A percentile compares a stretch with the other conserved stretches of the same genome.
Evolutionary conservation across 2,113 vertebrate genomes (phyloP).

Genomic region (Cynocephalus volans): DNA sequence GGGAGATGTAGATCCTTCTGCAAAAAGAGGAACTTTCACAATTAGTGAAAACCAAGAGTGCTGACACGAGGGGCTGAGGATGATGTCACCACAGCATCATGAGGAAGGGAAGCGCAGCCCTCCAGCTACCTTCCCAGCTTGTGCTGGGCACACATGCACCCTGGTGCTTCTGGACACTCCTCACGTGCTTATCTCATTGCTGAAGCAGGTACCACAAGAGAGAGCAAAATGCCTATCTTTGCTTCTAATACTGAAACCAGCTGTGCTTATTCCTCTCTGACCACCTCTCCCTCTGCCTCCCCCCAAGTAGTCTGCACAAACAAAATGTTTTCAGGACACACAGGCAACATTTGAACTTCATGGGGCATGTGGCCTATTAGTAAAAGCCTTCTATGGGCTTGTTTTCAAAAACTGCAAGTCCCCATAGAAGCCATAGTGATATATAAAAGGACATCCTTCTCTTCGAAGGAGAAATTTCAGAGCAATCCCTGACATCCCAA

Average conservation of each 20-base stretch:
- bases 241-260: constrained; percentile 64
- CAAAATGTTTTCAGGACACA: constrained; percentile 23
- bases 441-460: constrained; percentile 64
- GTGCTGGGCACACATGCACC: background rate
- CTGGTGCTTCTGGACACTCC: background rate
- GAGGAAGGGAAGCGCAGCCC: constrained; percentile 69
- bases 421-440: background rate
- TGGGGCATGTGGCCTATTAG: constrained; percentile 60
- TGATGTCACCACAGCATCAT: constrained; percentile 78
- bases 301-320: constrained; percentile 23
- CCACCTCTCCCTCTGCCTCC: constrained; percentile 14
- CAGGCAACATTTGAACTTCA: constrained; percentile 68
- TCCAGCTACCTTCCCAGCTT: background rate
- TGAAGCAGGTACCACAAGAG: constrained; percentile 69
- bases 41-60: constrained; percentile 89
- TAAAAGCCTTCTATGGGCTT: constrained; percentile 60
- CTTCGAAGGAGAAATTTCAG: constrained; percentile 74
- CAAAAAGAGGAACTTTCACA: constrained; percentile 91
- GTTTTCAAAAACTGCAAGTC: constrained; percentile 67
- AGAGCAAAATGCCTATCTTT: constrained; percentile 47
- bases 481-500: constrained; percentile 45
- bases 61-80: constrained; percentile 85
- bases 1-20: constrained; percentile 84
- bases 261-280: constrained; percentile 61
- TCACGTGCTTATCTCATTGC: constrained; percentile 63